A percentile compares a stretch with the other conserved stretches of the same genome.
phyloP scores from a whole-genome alignment of 1,140 invertebrate genomes.

The Polyergus mexicanus region DNA sequence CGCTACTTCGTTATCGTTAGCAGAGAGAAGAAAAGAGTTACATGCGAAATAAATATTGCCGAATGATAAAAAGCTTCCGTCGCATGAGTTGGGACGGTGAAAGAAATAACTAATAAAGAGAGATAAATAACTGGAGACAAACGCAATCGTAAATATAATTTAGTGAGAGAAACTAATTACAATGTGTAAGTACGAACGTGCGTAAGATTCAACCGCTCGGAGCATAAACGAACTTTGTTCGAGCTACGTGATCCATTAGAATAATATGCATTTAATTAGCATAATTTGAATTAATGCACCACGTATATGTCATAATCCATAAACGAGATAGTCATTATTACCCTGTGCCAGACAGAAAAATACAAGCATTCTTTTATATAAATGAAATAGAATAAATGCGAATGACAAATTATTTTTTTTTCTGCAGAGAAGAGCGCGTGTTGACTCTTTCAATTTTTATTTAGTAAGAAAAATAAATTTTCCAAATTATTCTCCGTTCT shows the following conservation, averaged over 20 bases:
- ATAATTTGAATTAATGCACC: not conserved
- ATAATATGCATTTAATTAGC: slow-evolving; percentile 9
- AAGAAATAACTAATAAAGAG: not conserved
- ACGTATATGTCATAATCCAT: not conserved
- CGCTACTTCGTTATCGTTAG: not conserved
- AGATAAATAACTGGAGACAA: not conserved
- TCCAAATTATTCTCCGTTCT: not conserved
- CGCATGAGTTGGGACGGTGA: not conserved
- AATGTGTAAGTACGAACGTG: not conserved
- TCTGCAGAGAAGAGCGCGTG: not conserved
- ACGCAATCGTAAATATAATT: not conserved
- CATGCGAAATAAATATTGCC: not conserved
- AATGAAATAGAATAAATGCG: slow-evolving; percentile 1
- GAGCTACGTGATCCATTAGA: slow-evolving; percentile 24
- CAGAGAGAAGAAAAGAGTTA: not conserved
- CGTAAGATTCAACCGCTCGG: not conserved
- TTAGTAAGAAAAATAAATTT: not conserved
- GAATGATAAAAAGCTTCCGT: not conserved
- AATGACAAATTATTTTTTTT: slow-evolving; percentile 2
- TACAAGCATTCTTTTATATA: no score
- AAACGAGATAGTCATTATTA: not conserved
- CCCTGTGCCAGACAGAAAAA: no score
- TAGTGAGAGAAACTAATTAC: not conserved
- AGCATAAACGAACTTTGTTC: slow-evolving; percentile 5
- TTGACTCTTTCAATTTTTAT: slow-evolving; percentile 6